These are phyloP conservation scores for Torymus auratus DNA, from an alignment of 2,888 invertebrate species.

Conservation along the genomic window DNA sequence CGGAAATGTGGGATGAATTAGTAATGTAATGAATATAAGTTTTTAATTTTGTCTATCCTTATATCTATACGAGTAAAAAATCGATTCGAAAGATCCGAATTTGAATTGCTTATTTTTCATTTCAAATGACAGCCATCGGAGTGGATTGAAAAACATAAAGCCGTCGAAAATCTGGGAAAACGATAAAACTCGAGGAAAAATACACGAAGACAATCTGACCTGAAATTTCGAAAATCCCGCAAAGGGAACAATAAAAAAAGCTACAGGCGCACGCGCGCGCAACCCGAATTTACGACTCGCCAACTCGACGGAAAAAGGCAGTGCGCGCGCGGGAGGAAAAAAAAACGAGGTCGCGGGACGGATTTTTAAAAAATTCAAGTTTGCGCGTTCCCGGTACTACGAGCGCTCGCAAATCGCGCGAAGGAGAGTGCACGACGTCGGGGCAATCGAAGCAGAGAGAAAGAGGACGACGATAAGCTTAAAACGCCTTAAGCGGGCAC, in stretches of 20 bases:
- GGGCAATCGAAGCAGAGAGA: neutral
- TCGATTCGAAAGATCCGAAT: too few species aligned
- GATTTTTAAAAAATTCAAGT: conserved; percentile 51
- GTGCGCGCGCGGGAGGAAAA: neutral
- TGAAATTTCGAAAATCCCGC: neutral
- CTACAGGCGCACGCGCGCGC: neutral
- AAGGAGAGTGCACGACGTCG: neutral
- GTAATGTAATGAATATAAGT: too few species aligned
- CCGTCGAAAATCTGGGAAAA: too few species aligned
- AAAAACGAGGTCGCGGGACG: neutral
- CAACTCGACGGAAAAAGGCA: neutral
- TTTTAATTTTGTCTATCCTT: too few species aligned
- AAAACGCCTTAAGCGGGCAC: conserved; percentile 61
- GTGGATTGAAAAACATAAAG: too few species aligned
- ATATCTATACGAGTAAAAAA: too few species aligned
- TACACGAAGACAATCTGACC: too few species aligned
- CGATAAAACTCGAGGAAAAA: too few species aligned
- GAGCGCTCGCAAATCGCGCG: neutral
- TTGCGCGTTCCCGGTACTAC: neutral
- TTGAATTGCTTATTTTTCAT: too few species aligned
- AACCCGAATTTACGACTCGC: neutral
- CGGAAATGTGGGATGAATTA: too few species aligned
- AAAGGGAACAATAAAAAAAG: neutral
- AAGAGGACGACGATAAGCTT: conserved; percentile 48
- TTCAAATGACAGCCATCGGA: too few species aligned